Percentiles rank a stretch among this genome's conserved stretches.
Conservation (phyloP, 2,113 vertebrate genomes). For the Columbina picui region DNA sequence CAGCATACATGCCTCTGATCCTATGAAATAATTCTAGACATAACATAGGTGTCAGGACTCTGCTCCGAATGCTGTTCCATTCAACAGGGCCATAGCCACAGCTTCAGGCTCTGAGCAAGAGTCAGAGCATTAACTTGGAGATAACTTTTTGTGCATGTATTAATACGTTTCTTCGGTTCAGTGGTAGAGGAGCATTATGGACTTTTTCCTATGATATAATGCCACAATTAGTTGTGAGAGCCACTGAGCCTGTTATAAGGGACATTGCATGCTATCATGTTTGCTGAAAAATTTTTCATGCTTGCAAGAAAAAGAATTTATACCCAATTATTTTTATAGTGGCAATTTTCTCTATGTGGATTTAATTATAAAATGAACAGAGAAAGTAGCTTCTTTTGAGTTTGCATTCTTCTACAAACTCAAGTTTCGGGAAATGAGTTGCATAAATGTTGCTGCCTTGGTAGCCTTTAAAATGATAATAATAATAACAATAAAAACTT, state of each 20-base stretch:
- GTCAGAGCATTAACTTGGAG: neutral
- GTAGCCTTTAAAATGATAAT: slow-evolving; percentile 14
- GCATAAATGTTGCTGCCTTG: neutral
- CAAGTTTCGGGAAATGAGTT: neutral
- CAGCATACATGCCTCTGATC: neutral
- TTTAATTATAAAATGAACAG: slow-evolving; percentile 42
- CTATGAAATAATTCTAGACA: neutral
- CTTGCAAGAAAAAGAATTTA: slow-evolving; percentile 21
- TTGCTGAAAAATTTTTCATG: slow-evolving; percentile 16
- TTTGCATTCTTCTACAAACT: neutral
- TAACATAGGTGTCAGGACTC: neutral
- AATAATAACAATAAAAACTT: slow-evolving; percentile 42
- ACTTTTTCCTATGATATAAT: neutral
- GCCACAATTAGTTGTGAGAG: slow-evolving; percentile 8
- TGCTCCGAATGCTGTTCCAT: neutral
- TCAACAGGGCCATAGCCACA: neutral
- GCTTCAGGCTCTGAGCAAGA: neutral
- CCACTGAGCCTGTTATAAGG: neutral
- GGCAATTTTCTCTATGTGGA: neutral
- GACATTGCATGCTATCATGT: neutral
- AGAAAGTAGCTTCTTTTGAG: neutral
- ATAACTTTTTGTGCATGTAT: neutral
- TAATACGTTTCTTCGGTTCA: neutral
- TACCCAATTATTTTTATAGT: neutral
- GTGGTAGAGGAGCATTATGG: neutral